A percentile compares a stretch with the other conserved stretches of the same genome.
Evolutionary conservation across 1,140 invertebrate species (phyloP).

Genomic region (Dryas iulia): DNA sequence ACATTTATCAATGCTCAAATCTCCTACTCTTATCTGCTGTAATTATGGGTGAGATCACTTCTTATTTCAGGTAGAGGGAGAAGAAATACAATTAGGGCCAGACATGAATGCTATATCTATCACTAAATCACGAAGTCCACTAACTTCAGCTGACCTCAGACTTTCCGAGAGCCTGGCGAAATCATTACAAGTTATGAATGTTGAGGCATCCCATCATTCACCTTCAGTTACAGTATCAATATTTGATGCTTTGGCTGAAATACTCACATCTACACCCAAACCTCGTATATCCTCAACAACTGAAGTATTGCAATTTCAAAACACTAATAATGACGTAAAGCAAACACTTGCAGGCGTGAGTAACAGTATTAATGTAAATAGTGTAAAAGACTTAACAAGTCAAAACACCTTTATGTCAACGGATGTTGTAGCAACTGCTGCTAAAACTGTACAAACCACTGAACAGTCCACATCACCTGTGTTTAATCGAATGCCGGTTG

Average conservation of each 20-base stretch:
- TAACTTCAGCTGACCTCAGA: constrained; percentile 73
- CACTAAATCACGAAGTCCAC: constrained; percentile 74
- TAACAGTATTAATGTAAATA: constrained; percentile 76
- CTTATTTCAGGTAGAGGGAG: constrained; percentile 80
- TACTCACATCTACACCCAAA: constrained; percentile 77
- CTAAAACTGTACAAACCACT: constrained; percentile 77
- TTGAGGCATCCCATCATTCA: constrained; percentile 79
- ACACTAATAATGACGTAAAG: constrained; percentile 56
- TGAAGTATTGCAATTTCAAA: constrained; percentile 63
- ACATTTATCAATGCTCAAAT: constrained; percentile 8
- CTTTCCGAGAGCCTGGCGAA: constrained; percentile 74
- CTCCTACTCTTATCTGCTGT: constrained; percentile 46
- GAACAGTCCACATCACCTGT: constrained; percentile 69
- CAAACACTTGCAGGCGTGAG: constrained; percentile 70
- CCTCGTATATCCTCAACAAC: constrained; percentile 73
- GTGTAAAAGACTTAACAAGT: constrained; percentile 54
- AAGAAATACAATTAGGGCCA: constrained; percentile 77
- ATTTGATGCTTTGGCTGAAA: constrained; percentile 80
- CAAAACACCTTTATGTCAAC: constrained; percentile 55
- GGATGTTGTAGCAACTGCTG: constrained; percentile 70
- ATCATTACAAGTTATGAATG: constrained; percentile 74
- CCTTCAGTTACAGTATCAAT: constrained; percentile 80
- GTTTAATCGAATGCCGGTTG: constrained; percentile 70
- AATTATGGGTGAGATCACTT: constrained; percentile 76
- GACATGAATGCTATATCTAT: constrained; percentile 76